Evolutionary conservation across 1,140 invertebrate genomes (phyloP).

Genomic region (Bicyclus anynana): DNA sequence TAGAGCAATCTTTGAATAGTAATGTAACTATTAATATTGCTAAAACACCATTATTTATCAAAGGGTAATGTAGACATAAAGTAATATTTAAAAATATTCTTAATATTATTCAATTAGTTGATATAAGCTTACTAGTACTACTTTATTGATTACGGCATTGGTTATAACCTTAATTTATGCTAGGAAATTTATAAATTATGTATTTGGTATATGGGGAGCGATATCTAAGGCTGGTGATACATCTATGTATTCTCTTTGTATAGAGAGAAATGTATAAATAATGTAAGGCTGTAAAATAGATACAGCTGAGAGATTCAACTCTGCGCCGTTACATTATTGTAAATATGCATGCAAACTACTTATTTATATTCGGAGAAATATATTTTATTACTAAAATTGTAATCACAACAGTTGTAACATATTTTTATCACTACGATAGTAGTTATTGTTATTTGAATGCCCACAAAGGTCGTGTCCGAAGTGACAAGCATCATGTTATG

Average conservation of each 20-base stretch:
- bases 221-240: constrained; percentile 69
- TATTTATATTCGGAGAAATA: constrained; percentile 18
- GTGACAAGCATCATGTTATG: background rate
- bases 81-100: constrained; percentile 11
- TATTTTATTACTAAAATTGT: constrained; percentile 3
- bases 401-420: background rate
- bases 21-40: background rate
- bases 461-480: background rate
- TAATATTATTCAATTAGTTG: constrained; percentile 10
- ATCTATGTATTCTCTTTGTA: constrained; percentile 50
- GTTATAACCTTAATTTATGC: constrained; percentile 34
- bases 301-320: constrained; percentile 63
- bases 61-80: constrained; percentile 11
- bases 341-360: constrained; percentile 27
- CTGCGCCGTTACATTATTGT: constrained; percentile 43
- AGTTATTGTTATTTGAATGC: background rate
- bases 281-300: constrained; percentile 58
- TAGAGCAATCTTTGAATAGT: background rate
- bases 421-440: background rate
- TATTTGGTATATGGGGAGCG: constrained; percentile 47
- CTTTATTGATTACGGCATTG: constrained; percentile 20
- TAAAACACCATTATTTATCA: constrained; percentile 5
- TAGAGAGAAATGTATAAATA: constrained; percentile 48
- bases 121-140: constrained; percentile 15
- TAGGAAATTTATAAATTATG: constrained; percentile 41